Percentiles rank a stretch among this genome's conserved stretches.
Conservation (phyloP, 2,888 invertebrate genomes). For the Leptinotarsa rubiginosa region DNA sequence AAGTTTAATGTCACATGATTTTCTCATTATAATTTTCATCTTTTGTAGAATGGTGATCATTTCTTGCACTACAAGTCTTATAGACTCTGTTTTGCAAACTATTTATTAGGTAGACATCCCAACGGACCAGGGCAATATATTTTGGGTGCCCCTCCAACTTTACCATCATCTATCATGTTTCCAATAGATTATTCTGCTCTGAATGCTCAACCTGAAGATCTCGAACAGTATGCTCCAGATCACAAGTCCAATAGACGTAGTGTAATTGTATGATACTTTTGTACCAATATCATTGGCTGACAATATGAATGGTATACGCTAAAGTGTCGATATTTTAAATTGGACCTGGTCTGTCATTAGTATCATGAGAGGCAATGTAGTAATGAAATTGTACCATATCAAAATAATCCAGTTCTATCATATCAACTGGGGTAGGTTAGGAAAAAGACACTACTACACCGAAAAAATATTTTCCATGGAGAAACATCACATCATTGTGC, state of each 20-base stretch:
- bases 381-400: background rate
- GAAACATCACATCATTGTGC: slow-evolving; percentile 38
- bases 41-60: slow-evolving; percentile 76
- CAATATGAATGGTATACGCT: background rate
- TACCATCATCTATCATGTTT: slow-evolving; percentile 72
- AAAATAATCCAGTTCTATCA: background rate
- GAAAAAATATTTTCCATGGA: slow-evolving; percentile 9
- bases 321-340: background rate
- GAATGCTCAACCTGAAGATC: slow-evolving; percentile 76
- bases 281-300: background rate
- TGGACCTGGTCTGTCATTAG: background rate
- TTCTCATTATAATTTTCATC: slow-evolving; percentile 31
- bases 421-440: background rate
- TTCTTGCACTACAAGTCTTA: slow-evolving; percentile 76
- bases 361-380: too few species aligned
- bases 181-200: slow-evolving; percentile 82
- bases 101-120: slow-evolving; percentile 79
- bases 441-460: slow-evolving; percentile 6
- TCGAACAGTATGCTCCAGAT: slow-evolving; percentile 78
- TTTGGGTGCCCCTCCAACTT: slow-evolving; percentile 73
- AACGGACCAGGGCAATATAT: slow-evolving; percentile 83
- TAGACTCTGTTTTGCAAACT: slow-evolving; percentile 80
- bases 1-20: slow-evolving; percentile 60
- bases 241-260: slow-evolving; percentile 78
- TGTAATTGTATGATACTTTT: slow-evolving; percentile 71